Evolutionary conservation across 1,140 invertebrate genomes (phyloP).

Genomic region (Scaptomyza pallida): DNA sequence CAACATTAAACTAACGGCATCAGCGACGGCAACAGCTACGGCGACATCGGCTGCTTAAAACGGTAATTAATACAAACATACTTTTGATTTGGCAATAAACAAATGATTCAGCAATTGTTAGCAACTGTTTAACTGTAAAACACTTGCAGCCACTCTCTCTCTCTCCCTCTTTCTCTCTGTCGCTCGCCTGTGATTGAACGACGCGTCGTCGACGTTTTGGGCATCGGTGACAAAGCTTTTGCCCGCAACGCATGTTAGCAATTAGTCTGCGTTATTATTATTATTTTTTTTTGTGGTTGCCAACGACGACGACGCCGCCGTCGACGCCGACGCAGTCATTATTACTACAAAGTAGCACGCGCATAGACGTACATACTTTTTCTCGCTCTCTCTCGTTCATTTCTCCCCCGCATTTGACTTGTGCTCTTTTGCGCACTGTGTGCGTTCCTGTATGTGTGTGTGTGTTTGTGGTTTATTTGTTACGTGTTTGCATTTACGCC

Average conservation of each 20-base stretch:
- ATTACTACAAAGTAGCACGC: constrained; percentile 58
- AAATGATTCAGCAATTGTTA: constrained; percentile 75
- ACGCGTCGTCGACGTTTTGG: constrained; percentile 10
- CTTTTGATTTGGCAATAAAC: constrained; percentile 75
- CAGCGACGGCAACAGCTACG: neutral
- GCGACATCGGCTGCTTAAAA: constrained; percentile 64
- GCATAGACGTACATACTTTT: constrained; percentile 31
- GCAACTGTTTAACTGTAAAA: constrained; percentile 74
- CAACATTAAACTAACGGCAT: constrained; percentile 33
- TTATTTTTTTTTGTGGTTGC: constrained; percentile 13
- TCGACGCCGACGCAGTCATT: constrained; percentile 29
- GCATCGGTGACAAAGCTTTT: constrained; percentile 44
- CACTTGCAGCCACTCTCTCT: constrained; percentile 45
- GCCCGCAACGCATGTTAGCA: constrained; percentile 69
- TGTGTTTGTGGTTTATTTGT: constrained; percentile 13
- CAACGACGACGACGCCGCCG: constrained; percentile 31
- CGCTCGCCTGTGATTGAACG: constrained; percentile 38
- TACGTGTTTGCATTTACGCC: constrained; percentile 48
- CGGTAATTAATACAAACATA: constrained; percentile 80
- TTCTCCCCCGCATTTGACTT: constrained; percentile 16
- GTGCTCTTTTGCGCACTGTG: constrained; percentile 5
- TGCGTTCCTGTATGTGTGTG: neutral
- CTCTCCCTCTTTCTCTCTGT: neutral
- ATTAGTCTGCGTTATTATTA: constrained; percentile 71
- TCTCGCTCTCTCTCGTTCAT: constrained; percentile 10